Base-by-base conservation (phyloP, 2,113 vertebrate species). In the Catagonus wagneri region DNA sequence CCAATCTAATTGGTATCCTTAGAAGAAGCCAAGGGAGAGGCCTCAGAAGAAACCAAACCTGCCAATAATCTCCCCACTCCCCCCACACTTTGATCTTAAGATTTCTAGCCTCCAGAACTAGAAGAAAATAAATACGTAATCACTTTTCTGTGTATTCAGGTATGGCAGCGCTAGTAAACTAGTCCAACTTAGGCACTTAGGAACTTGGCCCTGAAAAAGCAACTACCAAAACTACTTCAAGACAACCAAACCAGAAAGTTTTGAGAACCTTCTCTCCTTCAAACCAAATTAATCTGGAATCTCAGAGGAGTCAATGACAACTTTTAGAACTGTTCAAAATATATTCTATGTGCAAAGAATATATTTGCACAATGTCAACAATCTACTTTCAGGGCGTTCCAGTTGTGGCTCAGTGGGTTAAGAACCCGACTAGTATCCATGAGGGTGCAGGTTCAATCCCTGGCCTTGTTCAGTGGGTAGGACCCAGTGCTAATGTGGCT, bases 201-300 rank as follows among this genome's bases (percentile, higher is more conserved):
- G 36, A 93, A 94, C 19, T 94, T 22, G 76, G 23, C 39, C 50
- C 69, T n/a, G 29, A 75, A 78, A 19, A 69, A 13, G 86, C 36
- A 72, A 39, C 27, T 86, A 52, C 32, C 58, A 72, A 68, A 93
- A 89, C 14, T 58, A 93, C 61, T 72, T 87, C 34, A 92, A 94
- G 36, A 15, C 29, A 16, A 44, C 34, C 13, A 61, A 84, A 83
- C 7, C 32, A 34, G 81, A 50, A 52, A 83, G 27, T 78, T 88
- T 61, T 69, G 11, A 84, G 20, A 87, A 65, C 15, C 22, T n/a
- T 78, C 22, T 88, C 71, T 25, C 50, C 90, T 83, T 96, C 34
- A 90, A 74, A 90, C 14, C 52, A 89, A 81, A 89, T 69, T 66
- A 60, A 69, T 63, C 2, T n/a, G 22, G 20, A 71, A 36, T 72